Conservation (phyloP, 2,113 vertebrate species). For the Pseudorhombus dupliciocellatus region DNA sequence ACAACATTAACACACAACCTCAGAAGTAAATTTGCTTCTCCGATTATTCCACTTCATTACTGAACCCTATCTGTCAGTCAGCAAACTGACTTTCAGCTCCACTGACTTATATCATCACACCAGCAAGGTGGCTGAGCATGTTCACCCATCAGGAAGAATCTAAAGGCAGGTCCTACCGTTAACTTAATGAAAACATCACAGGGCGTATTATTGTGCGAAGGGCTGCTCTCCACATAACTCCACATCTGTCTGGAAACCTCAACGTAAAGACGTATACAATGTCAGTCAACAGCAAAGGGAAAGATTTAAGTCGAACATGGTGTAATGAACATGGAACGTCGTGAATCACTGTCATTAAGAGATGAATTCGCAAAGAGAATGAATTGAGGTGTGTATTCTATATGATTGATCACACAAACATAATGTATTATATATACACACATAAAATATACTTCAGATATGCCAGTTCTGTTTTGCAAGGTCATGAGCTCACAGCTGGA, state of each 20-base stretch:
- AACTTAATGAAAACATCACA: background rate
- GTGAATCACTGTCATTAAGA: background rate
- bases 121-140: background rate
- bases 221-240: background rate
- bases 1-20: constrained; percentile 55
- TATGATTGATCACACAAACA: background rate
- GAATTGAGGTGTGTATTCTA: background rate
- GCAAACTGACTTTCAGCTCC: constrained; percentile 32
- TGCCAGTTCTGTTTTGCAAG: constrained; percentile 1
- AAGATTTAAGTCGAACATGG: background rate
- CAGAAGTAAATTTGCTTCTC: constrained; percentile 46
- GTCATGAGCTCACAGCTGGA: constrained; percentile 29
- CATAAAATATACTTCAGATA: background rate
- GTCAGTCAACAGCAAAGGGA: background rate
- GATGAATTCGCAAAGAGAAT: background rate
- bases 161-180: background rate
- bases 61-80: constrained; percentile 34
- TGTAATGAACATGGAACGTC: too few relatives aligned
- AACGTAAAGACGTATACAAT: background rate
- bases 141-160: constrained; percentile 16
- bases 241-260: background rate
- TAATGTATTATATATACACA: background rate
- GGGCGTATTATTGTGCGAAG: background rate
- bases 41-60: constrained; percentile 31
- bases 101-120: constrained; percentile 28